These are phyloP conservation scores for Timandra comae DNA, from an alignment of 2,888 invertebrate genomes.

Conservation along the genomic window DNA sequence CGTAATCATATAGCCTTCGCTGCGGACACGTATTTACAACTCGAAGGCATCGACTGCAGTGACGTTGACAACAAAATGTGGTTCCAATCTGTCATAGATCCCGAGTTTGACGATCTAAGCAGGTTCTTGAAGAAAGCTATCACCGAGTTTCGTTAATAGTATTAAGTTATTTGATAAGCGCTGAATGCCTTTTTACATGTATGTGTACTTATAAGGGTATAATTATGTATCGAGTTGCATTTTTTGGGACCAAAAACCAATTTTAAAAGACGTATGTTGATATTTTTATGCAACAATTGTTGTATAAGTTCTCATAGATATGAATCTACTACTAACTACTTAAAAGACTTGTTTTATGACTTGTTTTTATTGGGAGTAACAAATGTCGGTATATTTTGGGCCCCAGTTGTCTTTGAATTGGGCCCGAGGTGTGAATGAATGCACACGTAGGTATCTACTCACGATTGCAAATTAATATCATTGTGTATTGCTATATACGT, in stretches of 20 bases:
- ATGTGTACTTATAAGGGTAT: neutral
- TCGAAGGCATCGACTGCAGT: constrained; percentile 29
- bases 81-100: constrained; percentile 39
- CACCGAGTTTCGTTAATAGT: constrained; percentile 29
- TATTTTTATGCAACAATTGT: too few species aligned
- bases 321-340: too few species aligned
- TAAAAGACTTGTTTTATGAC: too few species aligned
- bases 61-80: constrained; percentile 42
- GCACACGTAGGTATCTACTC: constrained; percentile 8
- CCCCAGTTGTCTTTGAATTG: too few species aligned
- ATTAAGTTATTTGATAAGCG: neutral
- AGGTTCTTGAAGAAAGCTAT: constrained; percentile 41
- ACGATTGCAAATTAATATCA: constrained; percentile 28
- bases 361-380: too few species aligned
- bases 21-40: constrained; percentile 43
- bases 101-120: constrained; percentile 39
- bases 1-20: constrained; percentile 57
- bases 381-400: too few species aligned
- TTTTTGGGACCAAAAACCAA: too few species aligned
- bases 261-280: too few species aligned
- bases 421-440: neutral
- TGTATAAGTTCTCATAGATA: too few species aligned
- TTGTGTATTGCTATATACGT: constrained; percentile 32
- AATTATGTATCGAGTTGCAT: too few species aligned
- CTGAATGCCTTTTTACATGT: neutral